Conservation (phyloP, 2,797 vertebrate genomes). For the Spinibarbus caldwelli region DNA sequence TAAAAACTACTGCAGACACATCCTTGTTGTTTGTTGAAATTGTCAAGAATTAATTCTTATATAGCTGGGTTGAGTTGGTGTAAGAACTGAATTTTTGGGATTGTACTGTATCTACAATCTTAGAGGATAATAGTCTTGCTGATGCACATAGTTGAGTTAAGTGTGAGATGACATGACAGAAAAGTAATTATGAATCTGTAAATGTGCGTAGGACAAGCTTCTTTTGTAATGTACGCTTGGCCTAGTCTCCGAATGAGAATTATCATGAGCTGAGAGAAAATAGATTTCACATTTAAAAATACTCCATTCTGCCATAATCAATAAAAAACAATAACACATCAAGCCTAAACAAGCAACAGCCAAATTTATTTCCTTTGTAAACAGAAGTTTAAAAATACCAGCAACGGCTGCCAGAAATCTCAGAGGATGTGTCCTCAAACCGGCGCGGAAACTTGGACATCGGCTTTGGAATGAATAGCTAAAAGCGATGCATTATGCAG, state of each 20-base stretch:
- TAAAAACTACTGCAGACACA: neutral
- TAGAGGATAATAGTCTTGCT: neutral
- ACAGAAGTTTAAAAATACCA: conserved; percentile 40
- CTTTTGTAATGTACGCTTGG: neutral
- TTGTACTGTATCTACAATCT: neutral
- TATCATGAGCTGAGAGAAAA: neutral
- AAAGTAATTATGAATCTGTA: neutral
- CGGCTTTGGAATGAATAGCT: conserved; percentile 43
- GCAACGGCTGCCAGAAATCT: conserved; percentile 40
- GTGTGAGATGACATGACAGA: neutral
- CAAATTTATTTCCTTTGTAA: neutral
- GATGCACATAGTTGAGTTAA: neutral
- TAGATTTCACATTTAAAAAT: conserved; percentile 4
- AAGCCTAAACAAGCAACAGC: conserved; percentile 21
- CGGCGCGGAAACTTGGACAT: conserved; percentile 47
- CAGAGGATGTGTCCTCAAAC: conserved; percentile 52
- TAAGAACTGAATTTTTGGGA: neutral
- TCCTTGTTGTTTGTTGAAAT: conserved; percentile 9
- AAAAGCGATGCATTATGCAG: conserved; percentile 2
- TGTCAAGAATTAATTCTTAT: neutral
- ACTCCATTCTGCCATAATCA: neutral
- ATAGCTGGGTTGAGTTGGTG: neutral
- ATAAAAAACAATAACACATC: conserved; percentile 15
- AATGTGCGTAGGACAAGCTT: neutral
- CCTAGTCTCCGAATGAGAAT: neutral